Base-by-base conservation (phyloP, 2,113 vertebrate species). In the Sebastes schlegelii region DNA sequence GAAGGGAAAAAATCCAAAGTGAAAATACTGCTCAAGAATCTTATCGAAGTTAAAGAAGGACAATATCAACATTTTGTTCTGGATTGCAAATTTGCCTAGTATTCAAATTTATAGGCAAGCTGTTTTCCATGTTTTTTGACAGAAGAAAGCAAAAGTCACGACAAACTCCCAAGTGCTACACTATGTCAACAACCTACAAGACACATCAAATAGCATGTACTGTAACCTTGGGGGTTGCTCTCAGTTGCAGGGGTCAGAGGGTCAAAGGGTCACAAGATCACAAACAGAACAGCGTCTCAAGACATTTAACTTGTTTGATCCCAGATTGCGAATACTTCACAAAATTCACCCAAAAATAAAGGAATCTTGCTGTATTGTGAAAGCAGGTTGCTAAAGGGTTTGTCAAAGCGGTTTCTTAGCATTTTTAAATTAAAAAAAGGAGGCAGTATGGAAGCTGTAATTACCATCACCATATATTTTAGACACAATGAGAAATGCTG, bases 101-200 rank as follows among this genome's bases (percentile, higher is more conserved):
- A 73, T 81, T 77, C n/a, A 40, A 75, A 83, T 26, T 12, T 55
- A 8, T n/a, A 64, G 34, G 2, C 1, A 26, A 55, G 9, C 5
- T 26, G 48, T 58, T 74, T 55, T 43, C 42, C 34, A 60, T 52
- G n/a, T 34, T 48, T 60, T 60, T 40, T 69, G 34, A 54, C 2
- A 70, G n/a, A 12, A 21, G 1, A 43, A 12, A 11, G 40, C 54
- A n/a, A 54, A 57, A 34, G 40, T 0, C 7, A 17, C 9, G 11
- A 34, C 6, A 5, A 45, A 51, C n/a, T 14, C 65, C 12, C 23
- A 64, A 64, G 51, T 62, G 6, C 2, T 55, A n/a, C 0, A 51
- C 19, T 8, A 45, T 21, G 23, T 69, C 16, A 70, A 61, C 23
- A 65, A 64, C 34, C 4, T 8, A 17, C 9, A 46, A 62, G 17